phyloP scores from a whole-genome alignment of 2,113 vertebrate species.

The Myotis lucifugus region DNA sequence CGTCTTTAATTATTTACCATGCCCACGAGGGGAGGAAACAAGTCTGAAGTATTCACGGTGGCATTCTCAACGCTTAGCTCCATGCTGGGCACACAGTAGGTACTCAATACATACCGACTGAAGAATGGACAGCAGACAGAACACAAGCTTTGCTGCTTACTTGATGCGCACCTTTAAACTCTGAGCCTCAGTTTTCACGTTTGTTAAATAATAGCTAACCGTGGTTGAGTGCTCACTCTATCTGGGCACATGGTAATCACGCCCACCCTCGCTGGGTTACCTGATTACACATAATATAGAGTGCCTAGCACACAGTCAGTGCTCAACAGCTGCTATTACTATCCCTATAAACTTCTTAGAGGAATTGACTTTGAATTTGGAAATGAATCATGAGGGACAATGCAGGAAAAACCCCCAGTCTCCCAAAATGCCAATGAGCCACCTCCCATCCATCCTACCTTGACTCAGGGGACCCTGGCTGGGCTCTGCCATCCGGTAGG shows the following conservation, averaged over 20 bases:
- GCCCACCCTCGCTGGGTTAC: not conserved
- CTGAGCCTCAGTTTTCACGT: not conserved
- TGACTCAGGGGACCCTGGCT: constrained; percentile 85
- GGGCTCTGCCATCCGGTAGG: constrained; percentile 83
- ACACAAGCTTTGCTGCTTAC: not conserved
- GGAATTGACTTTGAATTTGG: not conserved
- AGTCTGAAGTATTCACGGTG: not conserved
- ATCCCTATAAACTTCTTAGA: not conserved
- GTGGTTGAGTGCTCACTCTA: not conserved
- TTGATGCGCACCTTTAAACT: not conserved
- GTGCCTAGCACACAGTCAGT: not conserved
- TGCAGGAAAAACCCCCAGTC: not conserved
- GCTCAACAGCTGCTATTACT: not conserved
- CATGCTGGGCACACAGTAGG: not conserved
- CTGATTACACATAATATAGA: not conserved
- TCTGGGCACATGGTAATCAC: not conserved
- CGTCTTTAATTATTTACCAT: not conserved
- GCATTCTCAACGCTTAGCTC: not conserved
- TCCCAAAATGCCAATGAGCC: not conserved
- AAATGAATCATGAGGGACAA: not conserved
- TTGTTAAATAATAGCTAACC: not conserved
- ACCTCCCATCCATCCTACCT: constrained; percentile 82
- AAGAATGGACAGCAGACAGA: not conserved
- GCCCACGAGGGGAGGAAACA: not conserved
- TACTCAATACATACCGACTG: not conserved